Evolutionary conservation across 2,888 invertebrate species (phyloP).

Genomic region (Chymomyza fuscimana): DNA sequence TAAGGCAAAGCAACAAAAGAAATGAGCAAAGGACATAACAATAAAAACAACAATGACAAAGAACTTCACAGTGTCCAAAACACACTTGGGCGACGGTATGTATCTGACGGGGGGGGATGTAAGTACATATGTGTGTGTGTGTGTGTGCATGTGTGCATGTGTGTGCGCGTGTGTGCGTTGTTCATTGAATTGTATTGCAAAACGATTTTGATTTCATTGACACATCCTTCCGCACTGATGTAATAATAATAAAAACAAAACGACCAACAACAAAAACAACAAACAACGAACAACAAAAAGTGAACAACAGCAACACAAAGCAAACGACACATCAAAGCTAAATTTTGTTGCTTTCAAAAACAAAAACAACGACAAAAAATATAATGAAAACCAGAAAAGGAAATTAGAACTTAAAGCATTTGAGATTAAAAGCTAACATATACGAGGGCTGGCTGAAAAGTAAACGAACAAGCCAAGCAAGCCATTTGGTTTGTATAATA

Average conservation of each 20-base stretch:
- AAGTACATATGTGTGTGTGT: too few species aligned
- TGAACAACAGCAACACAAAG: neutral
- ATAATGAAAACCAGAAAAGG: neutral
- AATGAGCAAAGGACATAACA: constrained; percentile 25
- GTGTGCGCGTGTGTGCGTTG: neutral
- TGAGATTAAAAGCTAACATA: neutral
- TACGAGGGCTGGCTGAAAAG: too few species aligned
- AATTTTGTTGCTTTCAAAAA: neutral
- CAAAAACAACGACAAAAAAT: neutral
- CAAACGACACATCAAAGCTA: neutral
- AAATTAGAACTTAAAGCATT: neutral
- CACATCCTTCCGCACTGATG: constrained; percentile 33
- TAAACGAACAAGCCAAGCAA: too few species aligned
- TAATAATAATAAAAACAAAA: neutral
- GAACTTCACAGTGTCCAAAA: constrained; percentile 4
- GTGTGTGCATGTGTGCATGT: neutral
- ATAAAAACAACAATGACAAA: constrained; percentile 46
- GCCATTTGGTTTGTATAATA: too few species aligned
- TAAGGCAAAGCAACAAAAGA: neutral
- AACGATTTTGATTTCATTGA: constrained; percentile 48
- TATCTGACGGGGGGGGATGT: neutral
- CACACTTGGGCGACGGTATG: neutral
- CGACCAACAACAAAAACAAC: neutral
- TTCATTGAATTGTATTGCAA: constrained; percentile 34
- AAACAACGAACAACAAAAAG: neutral